Evolutionary conservation across 2,797 vertebrate species (phyloP).

Genomic region (Adrianichthys oophorus): DNA sequence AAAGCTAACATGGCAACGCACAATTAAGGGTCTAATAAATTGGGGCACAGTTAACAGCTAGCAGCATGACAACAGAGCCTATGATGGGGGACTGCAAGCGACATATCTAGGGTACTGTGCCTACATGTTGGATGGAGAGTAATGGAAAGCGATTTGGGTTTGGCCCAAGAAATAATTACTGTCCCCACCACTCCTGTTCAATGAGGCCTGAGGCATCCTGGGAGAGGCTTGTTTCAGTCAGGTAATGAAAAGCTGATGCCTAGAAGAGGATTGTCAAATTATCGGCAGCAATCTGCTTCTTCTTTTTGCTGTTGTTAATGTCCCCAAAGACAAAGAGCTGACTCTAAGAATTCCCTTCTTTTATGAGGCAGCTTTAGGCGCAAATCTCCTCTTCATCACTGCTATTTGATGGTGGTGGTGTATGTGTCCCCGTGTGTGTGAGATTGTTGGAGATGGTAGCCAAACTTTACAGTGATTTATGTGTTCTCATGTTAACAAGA

Average conservation of each 20-base stretch:
- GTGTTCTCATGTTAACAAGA: constrained; percentile 64
- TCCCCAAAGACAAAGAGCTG: constrained; percentile 73
- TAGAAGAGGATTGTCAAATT: constrained; percentile 73
- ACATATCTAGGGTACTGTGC: constrained; percentile 62
- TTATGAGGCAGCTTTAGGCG: constrained; percentile 59
- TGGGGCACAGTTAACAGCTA: constrained; percentile 55
- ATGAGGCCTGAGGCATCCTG: constrained; percentile 75
- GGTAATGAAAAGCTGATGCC: constrained; percentile 73
- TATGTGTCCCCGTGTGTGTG: constrained; percentile 31
- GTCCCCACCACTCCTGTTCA: constrained; percentile 79
- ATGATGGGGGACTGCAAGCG: constrained; percentile 43
- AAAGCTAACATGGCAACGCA: constrained; percentile 65
- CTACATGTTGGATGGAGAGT: constrained; percentile 63
- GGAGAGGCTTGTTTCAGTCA: constrained; percentile 76
- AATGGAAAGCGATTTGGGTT: constrained; percentile 80
- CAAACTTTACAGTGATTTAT: constrained; percentile 66
- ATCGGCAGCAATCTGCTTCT: constrained; percentile 66
- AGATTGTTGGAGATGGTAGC: constrained; percentile 12
- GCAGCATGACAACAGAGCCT: constrained; percentile 44
- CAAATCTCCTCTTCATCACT: constrained; percentile 47
- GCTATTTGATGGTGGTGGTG: constrained; percentile 4
- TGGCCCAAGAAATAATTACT: constrained; percentile 81
- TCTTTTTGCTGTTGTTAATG: constrained; percentile 58
- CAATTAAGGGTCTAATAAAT: constrained; percentile 69
- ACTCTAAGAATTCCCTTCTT: constrained; percentile 57